Base-by-base conservation (phyloP, 23 tunicate genomes). In the Ascidia mentula region DNA sequence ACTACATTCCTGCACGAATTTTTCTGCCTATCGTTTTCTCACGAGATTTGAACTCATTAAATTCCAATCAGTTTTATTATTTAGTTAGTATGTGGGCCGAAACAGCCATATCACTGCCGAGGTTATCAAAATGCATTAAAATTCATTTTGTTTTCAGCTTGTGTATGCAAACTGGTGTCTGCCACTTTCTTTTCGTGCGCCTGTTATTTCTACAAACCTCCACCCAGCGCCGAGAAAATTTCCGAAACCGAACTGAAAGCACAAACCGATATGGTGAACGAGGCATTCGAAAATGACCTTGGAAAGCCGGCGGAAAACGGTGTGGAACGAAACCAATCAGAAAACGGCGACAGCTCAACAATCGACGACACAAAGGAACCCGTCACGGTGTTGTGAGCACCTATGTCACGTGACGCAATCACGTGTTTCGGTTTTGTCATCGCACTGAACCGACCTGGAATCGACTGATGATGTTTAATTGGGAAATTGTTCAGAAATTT, bases 181-280 rank as follows among this genome's bases (percentile, higher is more conserved):
- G 59, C 82, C 40, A 45, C 32, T 32, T 80, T 90, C 31, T 90
- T 77, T 60, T 60, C 33, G 30, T 45, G 37, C 22, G 88, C 96
- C 4, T 60, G 40, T 31, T 90, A 73, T 38, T 85, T 90, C 32
- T 90, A 90, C 82, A 90, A 84, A 59, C 89, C 96, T 12, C 75
- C 84, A 42, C 45, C 59, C 28, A 18, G 40, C 8, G 30, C 0
- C 40, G 39, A 70, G 9, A 40, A 70, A 6, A 65, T 31, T 4
- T 38, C 40, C 30, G 85, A 69, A 17, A 22, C 72, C 6, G 35
- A 59, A 31, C 36, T 46, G 9, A 53, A 34, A n/a, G 65, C 69
- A 18, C 40, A 77, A 77, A 75, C 59, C 13, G 60, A 53, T 32
- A 59, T 40, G 33, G 59, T 40, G 26, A 59, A 36, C 36, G 32